Evolutionary conservation across 2,888 invertebrate species (phyloP).

Genomic region (Gastracanthus pulcherrimus): DNA sequence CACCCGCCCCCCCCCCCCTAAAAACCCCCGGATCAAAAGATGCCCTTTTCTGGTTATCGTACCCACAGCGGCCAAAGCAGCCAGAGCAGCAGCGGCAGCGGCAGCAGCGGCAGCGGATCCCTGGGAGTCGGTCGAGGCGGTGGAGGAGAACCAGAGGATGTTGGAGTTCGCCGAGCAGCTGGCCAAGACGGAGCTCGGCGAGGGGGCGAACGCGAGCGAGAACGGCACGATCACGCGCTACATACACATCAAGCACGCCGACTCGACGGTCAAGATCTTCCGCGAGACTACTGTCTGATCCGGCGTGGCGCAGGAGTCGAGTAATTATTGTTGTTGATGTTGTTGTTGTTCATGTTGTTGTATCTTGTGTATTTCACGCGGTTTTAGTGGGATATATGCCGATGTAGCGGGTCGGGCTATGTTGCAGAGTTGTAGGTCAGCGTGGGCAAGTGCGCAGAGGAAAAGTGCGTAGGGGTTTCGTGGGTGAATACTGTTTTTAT

Average conservation of each 20-base stretch:
- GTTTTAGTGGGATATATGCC: no score
- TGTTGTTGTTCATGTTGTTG: neutral
- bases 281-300: constrained; percentile 77
- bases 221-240: constrained; percentile 75
- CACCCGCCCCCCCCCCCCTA: neutral
- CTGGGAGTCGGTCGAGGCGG: constrained; percentile 42
- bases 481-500: no score
- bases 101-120: constrained; percentile 33
- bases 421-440: no score
- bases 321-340: no score
- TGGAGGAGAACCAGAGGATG: constrained; percentile 15
- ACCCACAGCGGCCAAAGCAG: no score
- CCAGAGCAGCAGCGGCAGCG: neutral
- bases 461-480: no score
- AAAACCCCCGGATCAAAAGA: neutral
- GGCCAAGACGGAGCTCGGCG: neutral
- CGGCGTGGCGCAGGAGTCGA: no score
- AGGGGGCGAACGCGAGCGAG: constrained; percentile 54
- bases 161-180: neutral
- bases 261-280: constrained; percentile 76
- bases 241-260: constrained; percentile 76
- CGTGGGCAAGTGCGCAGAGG: no score
- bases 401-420: no score
- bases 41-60: constrained; percentile 3
- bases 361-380: no score